Percentiles rank a stretch among this genome's conserved stretches.
Evolutionary conservation across 2,113 vertebrate genomes (phyloP).

Genomic region (Nycticorax nycticorax): DNA sequence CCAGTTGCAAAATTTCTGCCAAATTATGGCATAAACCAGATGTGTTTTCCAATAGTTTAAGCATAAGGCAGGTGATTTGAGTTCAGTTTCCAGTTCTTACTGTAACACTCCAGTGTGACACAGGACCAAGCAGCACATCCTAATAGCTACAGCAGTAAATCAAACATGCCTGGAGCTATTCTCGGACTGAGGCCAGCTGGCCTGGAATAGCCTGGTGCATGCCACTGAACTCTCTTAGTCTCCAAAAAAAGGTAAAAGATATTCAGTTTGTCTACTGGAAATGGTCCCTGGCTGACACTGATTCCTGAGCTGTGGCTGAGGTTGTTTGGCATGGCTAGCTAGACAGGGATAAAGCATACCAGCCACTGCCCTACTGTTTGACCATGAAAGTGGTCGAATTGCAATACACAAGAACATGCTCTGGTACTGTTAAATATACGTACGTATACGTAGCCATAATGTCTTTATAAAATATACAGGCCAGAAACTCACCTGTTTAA

Average conservation of each 20-base stretch:
- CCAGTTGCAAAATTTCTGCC: background rate
- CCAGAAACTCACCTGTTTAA: background rate
- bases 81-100: background rate
- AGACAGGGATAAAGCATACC: background rate
- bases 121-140: background rate
- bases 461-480: background rate
- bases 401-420: fast-evolving
- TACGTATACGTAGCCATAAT: background rate
- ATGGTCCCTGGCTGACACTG: background rate
- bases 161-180: background rate
- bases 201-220: background rate
- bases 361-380: background rate
- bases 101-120: background rate
- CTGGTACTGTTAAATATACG: background rate
- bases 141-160: background rate
- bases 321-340: background rate
- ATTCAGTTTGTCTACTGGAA: background rate
- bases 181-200: background rate
- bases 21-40: background rate
- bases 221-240: background rate
- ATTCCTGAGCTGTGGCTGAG: background rate
- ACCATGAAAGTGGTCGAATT: background rate
- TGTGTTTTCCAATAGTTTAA: background rate
- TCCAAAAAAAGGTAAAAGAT: background rate
- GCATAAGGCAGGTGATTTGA: background rate